phyloP scores from a whole-genome alignment of 2,113 vertebrate species.

The Bolborhynchus lineola region DNA sequence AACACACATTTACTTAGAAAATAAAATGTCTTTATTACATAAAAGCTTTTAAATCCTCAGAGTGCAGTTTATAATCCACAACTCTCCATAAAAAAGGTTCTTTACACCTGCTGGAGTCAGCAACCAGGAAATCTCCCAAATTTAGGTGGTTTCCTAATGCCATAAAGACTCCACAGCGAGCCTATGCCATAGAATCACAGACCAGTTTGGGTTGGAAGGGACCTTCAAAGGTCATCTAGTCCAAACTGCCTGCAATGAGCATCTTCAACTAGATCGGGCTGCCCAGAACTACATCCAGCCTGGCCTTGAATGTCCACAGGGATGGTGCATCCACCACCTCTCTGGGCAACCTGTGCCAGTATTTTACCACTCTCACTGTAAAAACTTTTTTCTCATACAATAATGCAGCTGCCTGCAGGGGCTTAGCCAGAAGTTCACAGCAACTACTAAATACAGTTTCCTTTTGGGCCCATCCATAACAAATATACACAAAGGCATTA shows the following conservation, averaged over 20 bases:
- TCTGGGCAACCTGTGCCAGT: background rate
- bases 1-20: background rate
- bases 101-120: background rate
- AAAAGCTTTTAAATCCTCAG: background rate
- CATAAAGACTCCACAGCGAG: background rate
- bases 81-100: background rate
- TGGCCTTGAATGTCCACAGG: background rate
- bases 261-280: background rate
- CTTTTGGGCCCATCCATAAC: background rate
- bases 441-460: fast-evolving
- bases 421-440: background rate
- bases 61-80: background rate
- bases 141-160: background rate
- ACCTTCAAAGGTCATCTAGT: background rate
- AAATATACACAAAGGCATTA: fast-evolving
- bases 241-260: background rate
- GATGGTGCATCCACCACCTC: background rate
- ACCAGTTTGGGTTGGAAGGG: background rate
- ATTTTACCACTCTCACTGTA: background rate
- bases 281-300: background rate
- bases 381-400: background rate
- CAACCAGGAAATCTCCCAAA: fast-evolving
- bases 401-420: background rate
- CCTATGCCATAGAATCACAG: background rate
- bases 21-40: background rate